A percentile compares a stretch with the other conserved stretches of the same genome.
Conservation (phyloP, 2,113 vertebrate genomes). For the Zosterops hypoxanthus region DNA sequence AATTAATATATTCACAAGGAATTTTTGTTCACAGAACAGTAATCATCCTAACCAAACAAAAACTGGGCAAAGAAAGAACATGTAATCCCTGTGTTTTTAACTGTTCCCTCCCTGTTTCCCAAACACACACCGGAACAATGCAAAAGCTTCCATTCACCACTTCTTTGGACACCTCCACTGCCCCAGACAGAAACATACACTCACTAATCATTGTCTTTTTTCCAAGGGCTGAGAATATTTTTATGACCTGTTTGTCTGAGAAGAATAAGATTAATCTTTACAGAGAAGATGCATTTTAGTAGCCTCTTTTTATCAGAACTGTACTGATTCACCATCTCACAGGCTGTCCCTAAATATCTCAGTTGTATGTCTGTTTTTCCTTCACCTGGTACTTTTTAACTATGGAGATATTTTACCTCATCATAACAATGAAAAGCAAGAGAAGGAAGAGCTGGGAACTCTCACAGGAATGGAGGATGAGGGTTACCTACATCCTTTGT, state of each 20-base stretch:
- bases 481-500: not conserved
- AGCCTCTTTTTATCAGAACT: not conserved
- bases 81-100: not conserved
- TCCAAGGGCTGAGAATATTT: not conserved
- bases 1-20: not conserved
- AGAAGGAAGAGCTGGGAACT: not conserved
- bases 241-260: not conserved
- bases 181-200: not conserved
- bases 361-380: not conserved
- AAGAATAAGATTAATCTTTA: not conserved
- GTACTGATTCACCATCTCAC: not conserved
- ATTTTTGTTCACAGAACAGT: not conserved
- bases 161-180: not conserved
- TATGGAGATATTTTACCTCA: not conserved
- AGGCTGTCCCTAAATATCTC: not conserved
- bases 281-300: not conserved
- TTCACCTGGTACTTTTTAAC: not conserved
- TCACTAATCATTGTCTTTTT: not conserved
- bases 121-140: fast-evolving
- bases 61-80: not conserved
- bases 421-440: not conserved
- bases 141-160: not conserved
- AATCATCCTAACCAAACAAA: not conserved
- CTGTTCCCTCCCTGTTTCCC: not conserved
- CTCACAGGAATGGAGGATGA: not conserved